Conservation (phyloP, 2,113 vertebrate genomes). For the Raphicerus campestris region DNA sequence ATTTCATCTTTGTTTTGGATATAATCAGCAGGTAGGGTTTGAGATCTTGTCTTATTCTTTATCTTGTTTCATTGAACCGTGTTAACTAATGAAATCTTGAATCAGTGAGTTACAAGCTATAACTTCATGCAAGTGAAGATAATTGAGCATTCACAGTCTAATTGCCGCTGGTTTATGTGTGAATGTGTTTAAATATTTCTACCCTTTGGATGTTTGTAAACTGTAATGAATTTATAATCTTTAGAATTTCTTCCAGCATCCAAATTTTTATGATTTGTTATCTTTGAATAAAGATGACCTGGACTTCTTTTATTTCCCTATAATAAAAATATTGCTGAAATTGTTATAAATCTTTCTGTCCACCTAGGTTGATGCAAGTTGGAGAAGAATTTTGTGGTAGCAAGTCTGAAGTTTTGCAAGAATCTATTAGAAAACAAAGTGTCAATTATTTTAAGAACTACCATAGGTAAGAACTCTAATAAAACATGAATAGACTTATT, state of each 20-base stretch:
- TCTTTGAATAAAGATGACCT: background rate
- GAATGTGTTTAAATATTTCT: constrained; percentile 19
- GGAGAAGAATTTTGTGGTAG: constrained; percentile 98
- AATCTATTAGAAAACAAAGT: constrained; percentile 97
- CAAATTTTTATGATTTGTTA: background rate
- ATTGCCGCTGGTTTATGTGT: background rate
- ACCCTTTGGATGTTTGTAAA: constrained; percentile 12
- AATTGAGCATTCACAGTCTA: background rate
- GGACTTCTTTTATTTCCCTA: background rate
- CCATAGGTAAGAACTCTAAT: constrained; percentile 88
- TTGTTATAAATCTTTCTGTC: constrained; percentile 40
- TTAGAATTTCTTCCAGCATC: background rate
- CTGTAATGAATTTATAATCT: background rate
- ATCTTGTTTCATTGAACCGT: constrained; percentile 36
- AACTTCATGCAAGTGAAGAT: background rate
- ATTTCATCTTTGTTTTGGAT: constrained; percentile 98
- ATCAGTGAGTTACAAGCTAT: background rate
- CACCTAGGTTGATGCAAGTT: constrained; percentile 93
- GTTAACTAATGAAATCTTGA: constrained; percentile 19
- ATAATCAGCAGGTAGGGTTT: constrained; percentile 93
- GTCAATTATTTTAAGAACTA: constrained; percentile 99
- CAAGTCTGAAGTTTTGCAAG: constrained; percentile 96
- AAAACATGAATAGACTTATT: background rate
- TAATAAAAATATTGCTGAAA: constrained; percentile 2
- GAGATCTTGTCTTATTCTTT: constrained; percentile 61